Evolutionary conservation across 2,113 vertebrate genomes (phyloP), one percentile per base, ranked within the genome.

Genomic region (Neolamprologus modestus): DNA sequence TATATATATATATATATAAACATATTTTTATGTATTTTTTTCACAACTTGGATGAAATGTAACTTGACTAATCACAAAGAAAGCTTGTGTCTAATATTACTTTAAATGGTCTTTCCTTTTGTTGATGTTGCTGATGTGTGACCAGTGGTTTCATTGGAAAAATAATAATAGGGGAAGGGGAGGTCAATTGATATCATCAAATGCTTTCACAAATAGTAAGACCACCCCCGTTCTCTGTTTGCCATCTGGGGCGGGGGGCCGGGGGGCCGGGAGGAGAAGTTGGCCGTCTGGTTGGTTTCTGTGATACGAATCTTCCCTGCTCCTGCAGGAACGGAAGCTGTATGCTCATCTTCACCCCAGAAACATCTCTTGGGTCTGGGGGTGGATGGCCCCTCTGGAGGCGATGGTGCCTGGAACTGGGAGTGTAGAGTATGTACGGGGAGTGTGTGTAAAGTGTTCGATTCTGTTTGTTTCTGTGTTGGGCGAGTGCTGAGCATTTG

Each of bases 381-480:
- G 21, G 54, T 5, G 54, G 13, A 28, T 2, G 24, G 55, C 55
- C 7, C 2, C 13, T 57, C 12, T 14, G 7, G 55, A 8, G 24
- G 12, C 3, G 2, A 28, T 57, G 13, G 55, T 28, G 24, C 24
- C 55, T 57, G 7, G 7, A 57, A 57, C 55, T 57, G 55, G 7
- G 7, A 57, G 55, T 9, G 13, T 28, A 8, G 12, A 57, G 54
- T 57, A 28, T 57, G 24, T 57, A 57, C 2, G 7, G 4, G 55
- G 7, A 57, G 24, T 57, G 24, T 57, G 24, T 57, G 55, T 28
- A 57, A 0, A 0, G 8, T 57, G 55, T 28, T 57, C 7, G 1
- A 0, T 57, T 57, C 24, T 28, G 55, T 28, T 28, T 57, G 55
- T 57, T 57, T 57, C 55, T 8, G 13, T 57, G 54, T 57, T 14